Base-by-base conservation (phyloP, 2,113 vertebrate genomes). In the Brachyhypopomus occidentalis region DNA sequence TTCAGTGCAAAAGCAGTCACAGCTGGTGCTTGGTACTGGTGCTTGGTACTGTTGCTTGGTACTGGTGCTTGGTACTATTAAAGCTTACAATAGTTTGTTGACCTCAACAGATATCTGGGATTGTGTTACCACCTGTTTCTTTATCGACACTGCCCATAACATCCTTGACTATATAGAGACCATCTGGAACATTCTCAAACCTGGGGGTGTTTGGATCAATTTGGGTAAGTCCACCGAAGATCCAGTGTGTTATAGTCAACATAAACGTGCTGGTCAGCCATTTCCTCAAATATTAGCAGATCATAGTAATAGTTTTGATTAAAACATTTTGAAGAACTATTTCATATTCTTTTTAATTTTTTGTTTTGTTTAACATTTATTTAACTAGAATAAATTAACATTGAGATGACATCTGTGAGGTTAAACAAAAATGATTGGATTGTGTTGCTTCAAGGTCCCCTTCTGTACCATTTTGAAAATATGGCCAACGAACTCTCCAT, bases 111-210 rank as follows among this genome's bases (percentile, higher is more conserved):
- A 95, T 87, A 90, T 93, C 1, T 99, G 97, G 98, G 95, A 99
- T 87, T 99, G 98, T 56, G 95, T 99, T 87, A 95, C 97, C 30
- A 99, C 98, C 83, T 99, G 98, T 88, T 99, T 99, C 92, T 99
- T 99, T 87, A 98, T 99, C 78, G 97, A 99, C 85, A 99, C 98
- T 5, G 98, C 98, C 84, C 97, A 99, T 91, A 99, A 99, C 78
- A 95, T 99, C 84, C 93, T 99, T 70, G 97, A 99, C 89, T 99
- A 99, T 79, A 94, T 99, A 89, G 97, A 99, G 82, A 98, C 96
- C 25, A 99, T 99, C 90, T 99, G 98, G 97, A 98, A 97, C 90
- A 98, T 99, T 91, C 94, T 99, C 22, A 99, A 98, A 83, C 96
- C 97, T 73, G 98, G 97, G 84, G 98, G 98, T 83, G 95, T 98